These are phyloP conservation scores for Notothenia coriiceps DNA, from an alignment of 2,113 vertebrate genomes.

Conservation along the genomic window DNA sequence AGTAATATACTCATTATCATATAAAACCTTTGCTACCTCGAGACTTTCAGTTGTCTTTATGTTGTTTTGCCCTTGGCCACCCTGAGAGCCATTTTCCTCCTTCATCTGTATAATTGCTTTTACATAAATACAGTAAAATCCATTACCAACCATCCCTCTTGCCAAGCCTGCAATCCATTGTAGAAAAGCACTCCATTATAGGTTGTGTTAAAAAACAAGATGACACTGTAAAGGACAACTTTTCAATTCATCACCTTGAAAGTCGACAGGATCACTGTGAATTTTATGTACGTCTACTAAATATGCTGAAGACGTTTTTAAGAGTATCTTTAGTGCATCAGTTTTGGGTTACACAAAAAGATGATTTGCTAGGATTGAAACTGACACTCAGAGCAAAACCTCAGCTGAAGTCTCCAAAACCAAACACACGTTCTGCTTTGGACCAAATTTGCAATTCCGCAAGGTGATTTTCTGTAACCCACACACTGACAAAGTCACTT, in stretches of 20 bases:
- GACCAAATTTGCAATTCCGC: too few species aligned
- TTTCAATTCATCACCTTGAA: not conserved
- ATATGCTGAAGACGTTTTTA: not conserved
- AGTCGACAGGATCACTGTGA: conserved; percentile 4
- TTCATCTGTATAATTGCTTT: not conserved
- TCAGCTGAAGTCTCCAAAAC: too few species aligned
- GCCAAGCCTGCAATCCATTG: not conserved
- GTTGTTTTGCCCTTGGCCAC: not conserved
- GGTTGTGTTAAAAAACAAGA: not conserved
- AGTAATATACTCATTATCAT: conserved; percentile 1
- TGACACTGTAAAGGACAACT: not conserved
- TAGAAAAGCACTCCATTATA: conserved; percentile 1
- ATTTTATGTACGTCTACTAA: not conserved
- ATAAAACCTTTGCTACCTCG: not conserved
- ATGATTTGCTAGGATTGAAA: not conserved
- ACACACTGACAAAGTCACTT: too few species aligned
- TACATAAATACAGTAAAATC: conserved; percentile 5
- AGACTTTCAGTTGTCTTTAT: not conserved
- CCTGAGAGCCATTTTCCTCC: not conserved
- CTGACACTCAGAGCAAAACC: too few species aligned
- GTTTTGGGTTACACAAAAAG: not conserved
- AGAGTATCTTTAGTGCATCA: not conserved
- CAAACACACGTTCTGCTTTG: too few species aligned
- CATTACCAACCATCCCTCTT: not conserved
- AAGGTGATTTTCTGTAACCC: too few species aligned